A percentile compares a stretch with the other conserved stretches of the same genome.
These are phyloP conservation scores for Kryphioiulus occultus DNA, from an alignment of 2,888 invertebrate species.

Conservation along the genomic window DNA sequence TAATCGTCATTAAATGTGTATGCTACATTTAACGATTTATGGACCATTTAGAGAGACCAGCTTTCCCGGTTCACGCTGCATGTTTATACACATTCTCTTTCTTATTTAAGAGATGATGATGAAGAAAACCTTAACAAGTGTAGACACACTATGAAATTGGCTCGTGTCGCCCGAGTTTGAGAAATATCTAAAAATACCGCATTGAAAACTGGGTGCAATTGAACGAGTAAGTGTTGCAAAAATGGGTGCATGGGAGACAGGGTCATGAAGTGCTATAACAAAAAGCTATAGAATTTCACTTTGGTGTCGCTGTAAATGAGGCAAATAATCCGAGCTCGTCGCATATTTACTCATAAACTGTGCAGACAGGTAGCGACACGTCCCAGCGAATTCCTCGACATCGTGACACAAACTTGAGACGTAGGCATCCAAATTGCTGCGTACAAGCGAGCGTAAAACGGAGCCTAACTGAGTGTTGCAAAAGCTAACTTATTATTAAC, in stretches of 20 bases:
- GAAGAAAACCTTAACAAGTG: constrained; percentile 13
- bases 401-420: not conserved
- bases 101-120: not conserved
- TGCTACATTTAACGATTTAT: constrained; percentile 1
- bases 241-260: not conserved
- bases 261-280: not conserved
- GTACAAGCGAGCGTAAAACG: not conserved
- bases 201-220: not conserved
- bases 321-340: not conserved
- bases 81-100: not conserved
- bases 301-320: constrained; percentile 20
- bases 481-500: not conserved
- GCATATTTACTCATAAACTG: not conserved
- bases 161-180: constrained; percentile 1
- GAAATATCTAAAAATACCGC: not conserved
- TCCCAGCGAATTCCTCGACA: not conserved
- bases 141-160: constrained; percentile 29
- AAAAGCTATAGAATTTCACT: constrained; percentile 32
- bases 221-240: not conserved
- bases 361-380: not conserved
- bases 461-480: not conserved
- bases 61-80: not conserved
- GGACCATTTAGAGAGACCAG: not conserved
- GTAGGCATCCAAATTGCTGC: not conserved
- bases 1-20: not conserved